phyloP scores from a whole-genome alignment of 2,113 vertebrate species.

The Bettongia penicillata region DNA sequence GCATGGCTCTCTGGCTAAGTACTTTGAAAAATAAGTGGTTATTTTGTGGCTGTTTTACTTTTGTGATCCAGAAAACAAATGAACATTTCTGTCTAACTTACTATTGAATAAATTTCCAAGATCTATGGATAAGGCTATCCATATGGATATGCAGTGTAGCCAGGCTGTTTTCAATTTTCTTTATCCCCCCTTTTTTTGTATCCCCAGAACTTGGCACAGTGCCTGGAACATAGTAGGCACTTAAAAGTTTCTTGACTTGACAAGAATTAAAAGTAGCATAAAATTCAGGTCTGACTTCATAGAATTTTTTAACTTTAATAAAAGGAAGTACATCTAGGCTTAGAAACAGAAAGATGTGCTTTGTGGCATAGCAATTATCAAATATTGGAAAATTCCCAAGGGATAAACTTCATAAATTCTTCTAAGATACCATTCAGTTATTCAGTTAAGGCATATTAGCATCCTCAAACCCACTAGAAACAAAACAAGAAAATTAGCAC shows the following conservation, averaged over 20 bases:
- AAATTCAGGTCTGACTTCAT: slow-evolving; percentile 16
- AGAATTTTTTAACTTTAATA: background rate
- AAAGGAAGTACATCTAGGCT: background rate
- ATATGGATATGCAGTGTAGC: background rate
- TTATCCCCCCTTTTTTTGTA: background rate
- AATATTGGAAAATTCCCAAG: background rate
- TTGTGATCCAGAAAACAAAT: slow-evolving; percentile 24
- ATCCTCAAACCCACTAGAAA: background rate
- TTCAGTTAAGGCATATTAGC: background rate
- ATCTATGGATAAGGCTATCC: background rate
- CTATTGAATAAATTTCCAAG: slow-evolving; percentile 55
- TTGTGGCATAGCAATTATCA: background rate
- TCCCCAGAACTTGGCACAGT: background rate
- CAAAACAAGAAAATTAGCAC: background rate
- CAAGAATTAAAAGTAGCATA: background rate
- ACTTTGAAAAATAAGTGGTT: slow-evolving; percentile 28
- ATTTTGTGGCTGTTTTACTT: background rate
- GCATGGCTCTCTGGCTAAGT: slow-evolving; percentile 24
- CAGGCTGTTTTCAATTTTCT: slow-evolving; percentile 3
- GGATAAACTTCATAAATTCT: background rate
- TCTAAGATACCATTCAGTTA: background rate
- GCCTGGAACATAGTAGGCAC: background rate
- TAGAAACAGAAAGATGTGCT: background rate
- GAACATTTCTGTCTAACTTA: slow-evolving; percentile 45
- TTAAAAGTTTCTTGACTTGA: background rate